Base-by-base conservation (phyloP, 2,888 invertebrate species). In the Eustalomyia histrio region DNA sequence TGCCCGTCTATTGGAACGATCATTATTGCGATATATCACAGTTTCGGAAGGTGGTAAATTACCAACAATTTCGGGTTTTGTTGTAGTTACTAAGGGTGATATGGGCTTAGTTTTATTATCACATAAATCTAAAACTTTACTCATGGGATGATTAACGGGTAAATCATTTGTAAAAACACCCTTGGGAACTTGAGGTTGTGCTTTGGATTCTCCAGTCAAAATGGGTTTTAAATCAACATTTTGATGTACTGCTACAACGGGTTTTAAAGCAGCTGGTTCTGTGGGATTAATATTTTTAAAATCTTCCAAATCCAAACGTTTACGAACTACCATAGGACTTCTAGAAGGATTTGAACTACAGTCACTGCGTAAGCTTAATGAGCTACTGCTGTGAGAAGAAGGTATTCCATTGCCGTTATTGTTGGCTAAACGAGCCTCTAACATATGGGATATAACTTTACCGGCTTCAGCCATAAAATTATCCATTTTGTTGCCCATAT, bases 381-480 rank as follows among this genome's bases (percentile, higher is more conserved):
- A 79, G 82, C 88, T 88, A 58, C 85, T 85, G 0, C 85, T 86
- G 9, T 85, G 85, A 0, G 78, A 55, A 3, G 87, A 85, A 21
- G 84, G 85, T 14, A 69, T 57, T 12, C 79, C 71, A 18, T 67
- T 74, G 18, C 71, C 47, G 9, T 79, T 79, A 53, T 81, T 84
- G n/a, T 81, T 84, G 16, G 85, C 86, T 64, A 90, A 61, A 14
- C 90, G 87, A 0, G 89, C 87, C 79, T 90, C 90, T 71, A 91
- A 74, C 90, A 91, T 91, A 64, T 85, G 89, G n/a, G 90, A 88
- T 14, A 91, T 88, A 16, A 91, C 90, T 78, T 90, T 90, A 7
- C 90, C 88, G 9, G 90, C 90, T 73, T 91, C 89, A 21, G 87
- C 84, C 87, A 89, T 89, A 39, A 90, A 90, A 43, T 89, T 89